phyloP scores from a whole-genome alignment of 1,140 invertebrate species.

The Luehdorfia chinensis region DNA sequence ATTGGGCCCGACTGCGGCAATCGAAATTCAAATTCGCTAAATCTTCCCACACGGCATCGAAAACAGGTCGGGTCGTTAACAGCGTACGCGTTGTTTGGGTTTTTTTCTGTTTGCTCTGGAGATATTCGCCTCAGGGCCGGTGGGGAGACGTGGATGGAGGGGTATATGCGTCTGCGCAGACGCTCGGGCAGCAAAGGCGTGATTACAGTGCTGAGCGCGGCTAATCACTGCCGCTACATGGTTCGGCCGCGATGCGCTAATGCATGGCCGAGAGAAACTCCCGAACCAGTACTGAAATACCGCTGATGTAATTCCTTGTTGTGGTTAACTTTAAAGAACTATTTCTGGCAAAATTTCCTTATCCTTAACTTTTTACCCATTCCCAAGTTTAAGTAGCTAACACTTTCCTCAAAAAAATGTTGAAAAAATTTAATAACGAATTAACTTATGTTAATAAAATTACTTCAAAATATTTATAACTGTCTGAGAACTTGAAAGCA shows the following conservation, averaged over 20 bases:
- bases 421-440: no score
- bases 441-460: no score
- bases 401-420: no score
- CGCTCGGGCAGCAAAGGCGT: slow-evolving; percentile 66
- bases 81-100: slow-evolving; percentile 56
- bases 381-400: no score
- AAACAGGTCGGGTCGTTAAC: slow-evolving; percentile 70
- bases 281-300: neutral
- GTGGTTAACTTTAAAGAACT: no score
- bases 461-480: no score
- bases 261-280: slow-evolving; percentile 29
- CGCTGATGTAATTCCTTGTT: neutral
- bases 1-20: slow-evolving; percentile 40
- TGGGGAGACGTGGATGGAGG: slow-evolving; percentile 18
- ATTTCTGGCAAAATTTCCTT: no score
- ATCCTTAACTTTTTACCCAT: no score
- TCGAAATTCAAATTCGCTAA: slow-evolving; percentile 76
- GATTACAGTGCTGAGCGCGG: slow-evolving; percentile 64
- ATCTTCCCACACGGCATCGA: slow-evolving; percentile 69
- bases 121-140: slow-evolving; percentile 55
- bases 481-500: no score
- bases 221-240: slow-evolving; percentile 66
- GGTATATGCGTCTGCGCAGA: slow-evolving; percentile 53
- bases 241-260: slow-evolving; percentile 23
- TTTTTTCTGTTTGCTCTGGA: slow-evolving; percentile 63